These are phyloP conservation scores for Eptesicus fuscus DNA, from an alignment of 2,113 vertebrate genomes.

Conservation along the genomic window DNA sequence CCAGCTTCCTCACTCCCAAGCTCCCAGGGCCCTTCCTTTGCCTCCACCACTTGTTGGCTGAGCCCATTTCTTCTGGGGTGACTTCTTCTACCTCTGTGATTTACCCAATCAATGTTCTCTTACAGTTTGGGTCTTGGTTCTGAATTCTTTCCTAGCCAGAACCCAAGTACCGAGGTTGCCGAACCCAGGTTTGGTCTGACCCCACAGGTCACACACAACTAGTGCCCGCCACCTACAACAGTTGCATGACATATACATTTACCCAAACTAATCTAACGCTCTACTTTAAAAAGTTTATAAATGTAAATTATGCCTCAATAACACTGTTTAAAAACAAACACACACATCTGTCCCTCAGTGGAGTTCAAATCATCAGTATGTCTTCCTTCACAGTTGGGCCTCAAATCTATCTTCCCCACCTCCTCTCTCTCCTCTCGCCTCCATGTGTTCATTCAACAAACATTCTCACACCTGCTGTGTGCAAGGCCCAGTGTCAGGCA, in stretches of 20 bases:
- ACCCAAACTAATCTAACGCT: neutral
- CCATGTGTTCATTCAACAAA: neutral
- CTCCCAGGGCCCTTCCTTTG: too few species aligned
- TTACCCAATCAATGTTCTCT: too few species aligned
- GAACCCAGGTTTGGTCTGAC: too few species aligned
- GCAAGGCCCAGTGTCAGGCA: neutral
- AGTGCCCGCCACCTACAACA: neutral
- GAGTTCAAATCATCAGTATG: neutral
- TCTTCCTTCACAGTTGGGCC: neutral
- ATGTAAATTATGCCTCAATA: neutral
- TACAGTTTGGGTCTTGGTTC: too few species aligned
- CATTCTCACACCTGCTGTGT: neutral
- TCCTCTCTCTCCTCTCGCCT: neutral
- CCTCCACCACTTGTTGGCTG: too few species aligned
- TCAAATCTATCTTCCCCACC: neutral
- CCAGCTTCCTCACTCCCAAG: too few species aligned
- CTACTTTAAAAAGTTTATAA: neutral
- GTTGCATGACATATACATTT: neutral
- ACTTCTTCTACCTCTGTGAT: too few species aligned
- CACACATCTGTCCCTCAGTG: neutral
- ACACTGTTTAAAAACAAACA: neutral
- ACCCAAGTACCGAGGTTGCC: too few species aligned
- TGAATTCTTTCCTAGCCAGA: too few species aligned
- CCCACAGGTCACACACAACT: too few species aligned
- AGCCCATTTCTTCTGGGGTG: too few species aligned